These are phyloP conservation scores for Arrhopalites spinosus DNA, from an alignment of 2,888 invertebrate species.

Conservation along the genomic window DNA sequence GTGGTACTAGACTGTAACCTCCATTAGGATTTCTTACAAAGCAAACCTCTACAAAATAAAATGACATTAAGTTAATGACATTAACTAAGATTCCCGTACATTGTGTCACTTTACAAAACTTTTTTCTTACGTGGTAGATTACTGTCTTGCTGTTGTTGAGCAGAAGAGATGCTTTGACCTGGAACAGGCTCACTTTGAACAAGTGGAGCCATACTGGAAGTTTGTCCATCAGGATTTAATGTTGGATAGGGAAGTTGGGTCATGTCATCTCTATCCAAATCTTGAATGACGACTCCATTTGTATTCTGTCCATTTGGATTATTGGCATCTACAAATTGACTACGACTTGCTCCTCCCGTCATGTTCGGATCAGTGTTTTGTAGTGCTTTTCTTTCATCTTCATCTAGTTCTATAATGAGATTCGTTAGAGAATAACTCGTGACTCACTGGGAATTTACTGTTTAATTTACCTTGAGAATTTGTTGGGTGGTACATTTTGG, in stretches of 20 bases:
- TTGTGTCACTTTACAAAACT: too few species aligned
- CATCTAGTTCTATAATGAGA: neutral
- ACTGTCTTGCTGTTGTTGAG: neutral
- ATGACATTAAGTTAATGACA: neutral
- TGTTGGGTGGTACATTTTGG: neutral
- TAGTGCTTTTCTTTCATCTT: neutral
- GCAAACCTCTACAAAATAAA: neutral
- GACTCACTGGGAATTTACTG: too few species aligned
- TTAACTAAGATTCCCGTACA: too few species aligned
- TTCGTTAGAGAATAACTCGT: too few species aligned
- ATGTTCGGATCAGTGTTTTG: neutral
- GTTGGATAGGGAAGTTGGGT: neutral
- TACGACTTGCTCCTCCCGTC: neutral
- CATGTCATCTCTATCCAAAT: neutral
- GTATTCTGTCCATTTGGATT: too few species aligned
- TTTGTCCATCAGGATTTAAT: neutral
- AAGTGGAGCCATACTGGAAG: neutral
- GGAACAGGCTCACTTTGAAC: neutral
- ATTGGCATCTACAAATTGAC: neutral
- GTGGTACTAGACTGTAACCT: neutral
- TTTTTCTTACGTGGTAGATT: too few species aligned
- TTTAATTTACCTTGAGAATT: too few species aligned
- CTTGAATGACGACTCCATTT: too few species aligned
- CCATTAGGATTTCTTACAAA: neutral
- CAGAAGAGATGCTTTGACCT: neutral